Percentiles rank a stretch among this genome's conserved stretches.
Evolutionary conservation across 2,888 invertebrate genomes (phyloP).

Genomic region (Hirtodrosophila duncani): DNA sequence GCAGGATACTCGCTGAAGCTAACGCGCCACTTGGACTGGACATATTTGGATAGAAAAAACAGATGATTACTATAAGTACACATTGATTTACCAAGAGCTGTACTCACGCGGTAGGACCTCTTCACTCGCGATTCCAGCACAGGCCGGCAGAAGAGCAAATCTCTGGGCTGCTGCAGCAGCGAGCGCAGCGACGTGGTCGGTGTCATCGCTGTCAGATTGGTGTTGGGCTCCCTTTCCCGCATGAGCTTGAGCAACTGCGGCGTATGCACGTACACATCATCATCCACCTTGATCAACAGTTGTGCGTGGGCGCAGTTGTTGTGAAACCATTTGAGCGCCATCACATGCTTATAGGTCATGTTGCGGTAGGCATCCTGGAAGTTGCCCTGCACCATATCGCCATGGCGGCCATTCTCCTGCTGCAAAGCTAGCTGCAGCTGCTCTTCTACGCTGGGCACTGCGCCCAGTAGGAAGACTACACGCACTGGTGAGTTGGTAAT

Average conservation of each 20-base stretch:
- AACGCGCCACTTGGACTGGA: conserved; percentile 86
- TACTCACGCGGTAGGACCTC: conserved; percentile 80
- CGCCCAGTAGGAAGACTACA: conserved; percentile 85
- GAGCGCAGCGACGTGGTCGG: conserved; percentile 13
- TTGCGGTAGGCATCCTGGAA: conserved; percentile 89
- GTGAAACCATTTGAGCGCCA: conserved; percentile 88
- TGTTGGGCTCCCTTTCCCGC: conserved; percentile 33
- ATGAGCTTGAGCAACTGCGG: conserved; percentile 81
- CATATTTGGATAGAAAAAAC: neutral
- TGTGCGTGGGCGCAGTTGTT: conserved; percentile 85
- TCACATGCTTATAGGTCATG: conserved; percentile 90
- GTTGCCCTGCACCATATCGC: conserved; percentile 87
- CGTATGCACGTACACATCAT: conserved; percentile 87
- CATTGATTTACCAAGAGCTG: neutral
- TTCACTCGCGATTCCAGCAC: conserved; percentile 80
- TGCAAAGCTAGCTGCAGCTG: conserved; percentile 75
- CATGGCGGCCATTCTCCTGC: conserved; percentile 80
- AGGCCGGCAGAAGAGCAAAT: conserved; percentile 83
- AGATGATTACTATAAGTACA: neutral
- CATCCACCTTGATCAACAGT: conserved; percentile 86
- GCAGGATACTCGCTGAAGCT: conserved; percentile 83
- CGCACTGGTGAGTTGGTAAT: conserved; percentile 79
- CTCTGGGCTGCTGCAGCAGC: conserved; percentile 74
- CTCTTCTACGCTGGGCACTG: conserved; percentile 76
- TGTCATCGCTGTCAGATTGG: conserved; percentile 29